Evolutionary conservation across 2,888 invertebrate genomes (phyloP), one percentile per base, ranked within the genome.

Genomic region (Tachina fera): DNA sequence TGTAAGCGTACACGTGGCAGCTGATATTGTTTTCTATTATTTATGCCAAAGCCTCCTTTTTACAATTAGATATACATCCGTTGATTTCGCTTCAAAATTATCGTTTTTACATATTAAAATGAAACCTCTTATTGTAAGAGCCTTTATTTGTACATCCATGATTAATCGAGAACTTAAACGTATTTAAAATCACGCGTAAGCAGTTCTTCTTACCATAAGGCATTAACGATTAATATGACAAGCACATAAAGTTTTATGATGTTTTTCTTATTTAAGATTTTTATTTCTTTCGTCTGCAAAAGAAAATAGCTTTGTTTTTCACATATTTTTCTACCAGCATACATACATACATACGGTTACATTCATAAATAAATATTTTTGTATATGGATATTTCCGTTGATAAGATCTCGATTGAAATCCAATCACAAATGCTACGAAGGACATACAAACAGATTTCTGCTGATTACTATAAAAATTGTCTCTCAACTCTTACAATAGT

Each of bases 341-440:
- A 74, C 77, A 70, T 70, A 65, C 81, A 31, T 31, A 31, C 31
- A 5, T 31, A 31, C 31, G 31, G 31, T 5, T 31, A 31, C 5
- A 31, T 5, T 31, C 31, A 31, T 31, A 31, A 31, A 31, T 31
- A 31, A 31, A 31, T 6, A 31, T 31, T 31, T 31, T 31, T 31
- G 58, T 82, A 85, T 71, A 79, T 67, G 71, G 70, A 75, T 79
- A 45, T 61, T 39, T 72, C 61, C n/a, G 14, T 31, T 53, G 79
- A 83, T 83, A 79, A 71, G 71, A 86, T 86, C 75, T 60, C 19
- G 43, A 83, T 83, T 49, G 79, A 83, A 86, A 79, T 82, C 70
- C 85, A 85, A 85, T 83, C 75, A 31, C 31, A 76, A 86, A 72
- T 71, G 53, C 31, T 31, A 31, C 11, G 75, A 11, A 78, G 80